Base-by-base conservation (phyloP, 2,797 vertebrate genomes). In the Ptychobarbus kaznakovi region DNA sequence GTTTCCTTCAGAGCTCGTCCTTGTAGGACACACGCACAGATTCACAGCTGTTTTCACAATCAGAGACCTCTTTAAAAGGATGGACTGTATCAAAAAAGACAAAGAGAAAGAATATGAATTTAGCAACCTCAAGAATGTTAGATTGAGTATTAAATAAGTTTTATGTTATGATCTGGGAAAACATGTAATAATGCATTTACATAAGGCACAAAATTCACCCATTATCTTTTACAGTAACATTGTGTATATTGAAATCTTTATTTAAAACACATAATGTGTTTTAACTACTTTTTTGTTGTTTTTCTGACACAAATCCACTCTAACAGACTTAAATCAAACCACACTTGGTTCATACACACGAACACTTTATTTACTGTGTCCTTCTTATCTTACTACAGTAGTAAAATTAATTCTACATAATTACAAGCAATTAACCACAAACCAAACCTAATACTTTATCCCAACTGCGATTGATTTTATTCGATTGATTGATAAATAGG, bases 1-100 rank as follows among this genome's bases (percentile, higher is more conserved):
- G 89, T 90, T 91, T 90, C 93, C 90, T 90, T 91, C 77, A 80
- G 86, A 53, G 76, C 81, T 88, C 89, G 90, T 92, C 90, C 91
- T 91, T 91, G 92, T 93, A 40, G 51, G n/a, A 77, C 53, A 16
- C 92, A 92, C 90, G 61, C 61, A 63, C 70, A 65, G 78, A 93
- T 53, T 20, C 53, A 38, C 73, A 56, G 49, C 49, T 0, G 16
- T 12, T 74, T 11, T 75, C 73, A 75, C 73, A 7, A 3, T 2
- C 73, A 75, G 16, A 53, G 25, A 16, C 2, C 7, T 46, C 25
- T 51, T 18, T 1, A 28, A 20, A 74, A 44, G 13, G 1, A 28
- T 7, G 68, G 2, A 49, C 72, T 3, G 25, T 13, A 20, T 49
- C 15, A 51, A 51, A 51, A 20, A 74, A 5, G 2, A 51, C 40